Evolutionary conservation across 2,888 invertebrate species (phyloP).

Genomic region (Trachelus stipa): DNA sequence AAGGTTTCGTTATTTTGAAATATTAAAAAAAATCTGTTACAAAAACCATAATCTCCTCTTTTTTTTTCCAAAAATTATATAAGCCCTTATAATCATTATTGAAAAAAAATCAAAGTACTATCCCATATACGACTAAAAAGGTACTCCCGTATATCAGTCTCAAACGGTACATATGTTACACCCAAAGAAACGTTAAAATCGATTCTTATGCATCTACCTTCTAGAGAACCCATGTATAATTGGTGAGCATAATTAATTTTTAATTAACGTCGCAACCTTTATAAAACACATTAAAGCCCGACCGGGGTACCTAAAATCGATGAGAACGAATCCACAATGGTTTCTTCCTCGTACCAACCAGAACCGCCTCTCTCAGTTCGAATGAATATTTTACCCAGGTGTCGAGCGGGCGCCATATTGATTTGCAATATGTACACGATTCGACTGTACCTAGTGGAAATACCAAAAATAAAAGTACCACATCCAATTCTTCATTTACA

Average conservation of each 20-base stretch:
- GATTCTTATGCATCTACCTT: background rate
- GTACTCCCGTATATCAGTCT: too few species aligned
- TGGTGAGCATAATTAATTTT: background rate
- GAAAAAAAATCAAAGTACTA: too few species aligned
- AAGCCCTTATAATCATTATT: background rate
- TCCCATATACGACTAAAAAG: too few species aligned
- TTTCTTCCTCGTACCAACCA: background rate
- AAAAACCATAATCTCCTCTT: background rate
- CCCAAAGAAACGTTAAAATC: background rate
- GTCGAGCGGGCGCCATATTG: background rate
- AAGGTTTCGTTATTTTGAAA: background rate
- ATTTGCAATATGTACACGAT: background rate
- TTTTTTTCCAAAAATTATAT: background rate
- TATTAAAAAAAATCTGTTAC: background rate
- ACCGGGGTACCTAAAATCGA: background rate
- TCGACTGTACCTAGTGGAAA: background rate
- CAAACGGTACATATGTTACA: too few species aligned
- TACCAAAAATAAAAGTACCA: background rate
- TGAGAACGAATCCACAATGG: background rate
- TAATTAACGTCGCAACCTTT: background rate
- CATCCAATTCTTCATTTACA: background rate
- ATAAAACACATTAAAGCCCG: background rate
- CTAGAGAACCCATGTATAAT: background rate
- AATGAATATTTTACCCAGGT: background rate
- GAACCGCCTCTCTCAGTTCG: background rate